Percentiles rank a stretch among this genome's conserved stretches.
phyloP scores from a whole-genome alignment of 1,140 invertebrate genomes.

The Condylostylus longicornis region DNA sequence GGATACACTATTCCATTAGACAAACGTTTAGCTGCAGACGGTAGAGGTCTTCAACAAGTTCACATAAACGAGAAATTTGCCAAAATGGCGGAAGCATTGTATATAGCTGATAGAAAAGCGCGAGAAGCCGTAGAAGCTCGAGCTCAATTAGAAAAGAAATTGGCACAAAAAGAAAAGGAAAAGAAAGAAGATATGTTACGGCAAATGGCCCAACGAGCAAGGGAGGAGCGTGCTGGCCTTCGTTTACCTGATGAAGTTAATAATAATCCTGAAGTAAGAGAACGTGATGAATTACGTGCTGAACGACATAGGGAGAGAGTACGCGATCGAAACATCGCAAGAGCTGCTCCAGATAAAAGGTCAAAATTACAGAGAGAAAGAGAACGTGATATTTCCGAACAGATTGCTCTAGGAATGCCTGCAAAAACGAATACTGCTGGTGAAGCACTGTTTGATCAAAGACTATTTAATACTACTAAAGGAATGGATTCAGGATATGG shows the following conservation, averaged over 20 bases:
- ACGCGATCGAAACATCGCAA: slow-evolving; percentile 78
- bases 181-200: slow-evolving; percentile 93
- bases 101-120: slow-evolving; percentile 94
- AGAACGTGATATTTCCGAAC: slow-evolving; percentile 95
- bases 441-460: slow-evolving; percentile 87
- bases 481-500: slow-evolving; percentile 95
- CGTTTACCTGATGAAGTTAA: slow-evolving; percentile 24
- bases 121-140: slow-evolving; percentile 92
- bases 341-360: slow-evolving; percentile 86
- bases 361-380: slow-evolving; percentile 77
- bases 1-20: slow-evolving; percentile 97
- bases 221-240: slow-evolving; percentile 79
- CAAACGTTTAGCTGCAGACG: slow-evolving; percentile 95
- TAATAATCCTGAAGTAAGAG: slow-evolving; percentile 56
- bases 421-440: slow-evolving; percentile 57
- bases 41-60: slow-evolving; percentile 87
- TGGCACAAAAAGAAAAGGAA: slow-evolving; percentile 96
- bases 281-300: slow-evolving; percentile 76
- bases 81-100: slow-evolving; percentile 91
- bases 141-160: slow-evolving; percentile 87
- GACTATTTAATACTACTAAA: slow-evolving; percentile 88
- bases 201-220: slow-evolving; percentile 84
- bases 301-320: slow-evolving; percentile 86
- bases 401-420: slow-evolving; percentile 93
- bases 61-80: slow-evolving; percentile 99